phyloP scores from a whole-genome alignment of 2,113 vertebrate genomes.

The Scortum barcoo region DNA sequence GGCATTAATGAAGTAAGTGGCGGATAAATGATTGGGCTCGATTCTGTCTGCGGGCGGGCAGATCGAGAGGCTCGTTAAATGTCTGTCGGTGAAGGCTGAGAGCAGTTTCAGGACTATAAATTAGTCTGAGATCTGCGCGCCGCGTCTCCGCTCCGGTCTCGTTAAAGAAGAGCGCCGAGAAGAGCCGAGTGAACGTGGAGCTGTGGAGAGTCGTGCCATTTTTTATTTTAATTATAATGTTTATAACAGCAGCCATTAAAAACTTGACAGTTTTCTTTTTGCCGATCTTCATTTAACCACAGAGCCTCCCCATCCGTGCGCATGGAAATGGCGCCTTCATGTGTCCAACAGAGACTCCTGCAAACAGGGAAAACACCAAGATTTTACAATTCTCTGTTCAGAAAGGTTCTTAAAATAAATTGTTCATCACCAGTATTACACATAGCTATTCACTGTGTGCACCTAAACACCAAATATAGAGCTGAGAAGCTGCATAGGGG shows the following conservation, averaged over 20 bases:
- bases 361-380: constrained; percentile 25
- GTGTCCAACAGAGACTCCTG: constrained; percentile 55
- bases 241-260: not conserved
- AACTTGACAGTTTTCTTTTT: constrained; percentile 14
- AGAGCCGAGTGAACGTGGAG: not conserved
- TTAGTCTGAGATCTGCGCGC: not conserved
- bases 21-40: not conserved
- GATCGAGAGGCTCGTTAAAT: not conserved
- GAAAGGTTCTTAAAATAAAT: not conserved
- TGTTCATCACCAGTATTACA: not conserved
- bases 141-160: not conserved
- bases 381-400: not conserved
- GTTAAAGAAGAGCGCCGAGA: not conserved
- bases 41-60: not conserved
- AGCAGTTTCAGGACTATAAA: constrained; percentile 15
- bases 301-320: not conserved
- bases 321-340: constrained; percentile 78
- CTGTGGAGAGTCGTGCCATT: not conserved
- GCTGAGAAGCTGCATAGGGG: not conserved
- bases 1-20: not conserved
- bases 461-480: not conserved
- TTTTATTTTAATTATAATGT: not conserved
- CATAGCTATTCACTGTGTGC: not conserved
- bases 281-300: not conserved
- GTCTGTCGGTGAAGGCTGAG: not conserved